Evolutionary conservation across 2,888 invertebrate species (phyloP), one percentile per base, ranked within the genome.

Genomic region (Agapostemon virescens): DNA sequence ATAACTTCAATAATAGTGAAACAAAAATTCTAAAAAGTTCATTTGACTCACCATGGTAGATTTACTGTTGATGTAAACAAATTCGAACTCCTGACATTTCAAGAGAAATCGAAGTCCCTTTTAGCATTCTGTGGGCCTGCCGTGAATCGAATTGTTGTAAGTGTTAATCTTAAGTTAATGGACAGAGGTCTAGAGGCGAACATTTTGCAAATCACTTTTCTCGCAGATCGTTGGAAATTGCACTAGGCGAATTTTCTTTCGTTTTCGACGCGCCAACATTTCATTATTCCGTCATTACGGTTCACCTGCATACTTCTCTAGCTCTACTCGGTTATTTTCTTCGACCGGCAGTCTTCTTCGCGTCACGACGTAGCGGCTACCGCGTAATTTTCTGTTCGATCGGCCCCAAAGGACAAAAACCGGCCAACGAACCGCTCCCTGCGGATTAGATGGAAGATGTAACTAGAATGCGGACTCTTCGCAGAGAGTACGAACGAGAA

Each of bases 331-430:
- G 36, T 42, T 30, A 40, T 69, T 69, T 69, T 23, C 55, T 52
- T 55, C 55, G 17, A 23, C 1, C 15, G 26, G 7, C 1, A 30
- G 52, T 42, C 42, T 63, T 58, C 66, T n/a, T 40, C 72, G 20
- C 33, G 23, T 38, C 40, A 64, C 72, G 45, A 33, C 64, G 74
- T 52, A 33, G 40, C 45, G 79, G 75, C 66, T 72, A 71, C 64
- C 73, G 64, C 49, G 85, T 81, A 86, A 86, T 86, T 86, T 86
- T 85, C 83, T 78, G 83, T 86, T 83, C 85, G 86, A 86, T 86
- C 81, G 78, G 73, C 71, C 73, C 78, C 66, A 61, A 69, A 83
- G 85, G 79, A 81, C 78, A 86, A 86, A 86, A 86, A 85, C 58
- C 68, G 67, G 67, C 49, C 79, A 58, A 74, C 71, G 67, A 55